Percentiles rank a stretch among this genome's conserved stretches.
These are phyloP conservation scores for Vipera ursinii DNA, from an alignment of 2,797 vertebrate genomes.

Conservation along the genomic window DNA sequence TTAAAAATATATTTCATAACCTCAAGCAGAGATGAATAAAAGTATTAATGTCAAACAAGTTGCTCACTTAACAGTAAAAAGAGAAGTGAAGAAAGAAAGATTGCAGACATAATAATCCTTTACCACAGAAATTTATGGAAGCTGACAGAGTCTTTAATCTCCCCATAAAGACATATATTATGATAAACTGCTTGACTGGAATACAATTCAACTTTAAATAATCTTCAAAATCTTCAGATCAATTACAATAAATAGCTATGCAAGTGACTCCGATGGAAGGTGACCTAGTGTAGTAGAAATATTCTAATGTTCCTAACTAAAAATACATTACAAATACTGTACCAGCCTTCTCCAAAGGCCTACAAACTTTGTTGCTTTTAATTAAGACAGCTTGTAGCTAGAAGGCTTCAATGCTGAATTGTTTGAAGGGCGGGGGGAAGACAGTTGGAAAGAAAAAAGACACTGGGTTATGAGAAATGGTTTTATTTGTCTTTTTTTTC, in stretches of 20 bases:
- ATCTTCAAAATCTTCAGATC: constrained; percentile 10
- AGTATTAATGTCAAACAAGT: neutral
- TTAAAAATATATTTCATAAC: neutral
- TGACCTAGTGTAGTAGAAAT: neutral
- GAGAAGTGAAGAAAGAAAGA: neutral
- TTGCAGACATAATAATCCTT: neutral
- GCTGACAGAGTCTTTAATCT: neutral
- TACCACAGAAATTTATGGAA: neutral
- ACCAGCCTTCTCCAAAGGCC: neutral
- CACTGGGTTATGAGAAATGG: neutral
- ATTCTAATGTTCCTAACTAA: constrained; percentile 21
- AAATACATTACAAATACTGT: constrained; percentile 16
- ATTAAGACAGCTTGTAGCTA: constrained; percentile 20
- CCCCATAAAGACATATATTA: neutral
- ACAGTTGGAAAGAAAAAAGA: constrained; percentile 9
- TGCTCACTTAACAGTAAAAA: neutral
- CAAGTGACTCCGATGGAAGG: neutral
- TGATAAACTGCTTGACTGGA: neutral
- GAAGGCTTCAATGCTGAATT: neutral
- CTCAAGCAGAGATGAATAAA: neutral
- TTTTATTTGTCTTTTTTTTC: neutral
- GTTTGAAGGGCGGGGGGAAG: neutral
- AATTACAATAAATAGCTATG: constrained; percentile 6
- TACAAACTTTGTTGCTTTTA: constrained; percentile 23
- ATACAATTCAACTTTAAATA: neutral